These are phyloP conservation scores for Euphonia xanthogaster DNA, from an alignment of 2,797 vertebrate genomes.

Conservation along the genomic window DNA sequence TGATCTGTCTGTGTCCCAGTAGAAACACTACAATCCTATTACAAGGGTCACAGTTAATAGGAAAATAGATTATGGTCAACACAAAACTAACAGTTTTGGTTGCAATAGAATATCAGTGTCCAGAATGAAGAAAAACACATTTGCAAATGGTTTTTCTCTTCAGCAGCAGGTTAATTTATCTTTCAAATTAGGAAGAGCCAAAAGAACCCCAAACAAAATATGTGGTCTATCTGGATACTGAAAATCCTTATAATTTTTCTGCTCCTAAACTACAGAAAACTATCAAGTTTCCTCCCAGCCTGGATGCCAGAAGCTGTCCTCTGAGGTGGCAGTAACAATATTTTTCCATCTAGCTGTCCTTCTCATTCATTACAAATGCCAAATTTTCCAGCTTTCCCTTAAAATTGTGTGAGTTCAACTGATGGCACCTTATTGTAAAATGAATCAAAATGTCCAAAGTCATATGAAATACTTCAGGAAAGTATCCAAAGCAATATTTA, in stretches of 20 bases:
- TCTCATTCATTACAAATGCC: neutral
- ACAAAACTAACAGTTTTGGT: neutral
- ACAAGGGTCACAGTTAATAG: neutral
- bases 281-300: neutral
- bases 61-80: neutral
- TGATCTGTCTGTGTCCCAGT: neutral
- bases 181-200: neutral
- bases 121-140: neutral
- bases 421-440: neutral
- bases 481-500: neutral
- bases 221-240: neutral
- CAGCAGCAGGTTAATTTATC: neutral
- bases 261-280: neutral
- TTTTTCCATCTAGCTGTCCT: neutral
- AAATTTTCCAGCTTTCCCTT: neutral
- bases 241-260: neutral
- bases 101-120: neutral
- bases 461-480: neutral
- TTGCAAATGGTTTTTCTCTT: neutral
- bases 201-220: accelerated
- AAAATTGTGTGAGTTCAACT: neutral
- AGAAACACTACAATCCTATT: neutral
- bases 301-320: neutral
- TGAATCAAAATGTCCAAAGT: neutral
- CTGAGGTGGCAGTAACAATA: neutral